Evolutionary conservation across 2,888 invertebrate species (phyloP).

Genomic region (Eupithecia centaureata): DNA sequence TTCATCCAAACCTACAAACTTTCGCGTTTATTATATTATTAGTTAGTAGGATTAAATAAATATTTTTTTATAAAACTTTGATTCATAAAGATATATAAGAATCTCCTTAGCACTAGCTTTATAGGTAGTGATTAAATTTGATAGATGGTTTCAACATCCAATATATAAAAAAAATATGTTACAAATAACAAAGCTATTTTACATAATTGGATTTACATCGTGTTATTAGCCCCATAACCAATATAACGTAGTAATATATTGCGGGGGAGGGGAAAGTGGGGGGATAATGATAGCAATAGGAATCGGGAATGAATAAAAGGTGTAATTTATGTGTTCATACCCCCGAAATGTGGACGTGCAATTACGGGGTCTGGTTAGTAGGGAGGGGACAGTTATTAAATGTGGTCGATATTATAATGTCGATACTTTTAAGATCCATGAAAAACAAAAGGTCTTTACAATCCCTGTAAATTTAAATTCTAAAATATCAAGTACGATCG

Average conservation of each 20-base stretch:
- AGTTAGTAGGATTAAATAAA: too few relatives aligned
- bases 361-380: slow-evolving; percentile 62
- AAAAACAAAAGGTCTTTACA: not conserved
- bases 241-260: slow-evolving; percentile 34
- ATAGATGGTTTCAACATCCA: not conserved
- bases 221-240: slow-evolving; percentile 30
- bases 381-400: slow-evolving; percentile 44
- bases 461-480: not conserved
- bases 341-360: slow-evolving; percentile 73
- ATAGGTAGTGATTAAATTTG: not conserved
- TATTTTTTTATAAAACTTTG: too few relatives aligned
- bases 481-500: not conserved
- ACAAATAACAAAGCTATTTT: slow-evolving; percentile 14
- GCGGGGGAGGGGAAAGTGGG: slow-evolving; percentile 38
- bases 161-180: not conserved
- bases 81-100: not conserved
- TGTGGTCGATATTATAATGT: slow-evolving; percentile 31
- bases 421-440: slow-evolving; percentile 31
- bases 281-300: slow-evolving; percentile 75
- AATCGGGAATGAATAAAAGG: slow-evolving; percentile 78
- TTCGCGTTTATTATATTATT: too few relatives aligned
- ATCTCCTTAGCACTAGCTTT: too few relatives aligned
- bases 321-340: slow-evolving; percentile 77
- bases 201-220: slow-evolving; percentile 20
- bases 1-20: too few relatives aligned